Conservation (phyloP, 2,113 vertebrate genomes). For the Brienomyrus brachyistius region DNA sequence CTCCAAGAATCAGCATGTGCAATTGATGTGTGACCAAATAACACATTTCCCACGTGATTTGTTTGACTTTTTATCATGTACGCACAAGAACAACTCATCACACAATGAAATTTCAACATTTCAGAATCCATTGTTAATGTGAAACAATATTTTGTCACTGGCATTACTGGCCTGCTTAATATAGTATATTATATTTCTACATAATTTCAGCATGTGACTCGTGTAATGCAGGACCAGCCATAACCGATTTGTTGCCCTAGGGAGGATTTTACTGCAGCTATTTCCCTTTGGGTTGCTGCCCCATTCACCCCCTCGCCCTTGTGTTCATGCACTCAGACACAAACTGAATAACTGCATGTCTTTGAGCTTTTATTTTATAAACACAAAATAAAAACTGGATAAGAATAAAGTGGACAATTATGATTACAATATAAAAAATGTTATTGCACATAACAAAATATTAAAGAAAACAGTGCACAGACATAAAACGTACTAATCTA, state of each 20-base stretch:
- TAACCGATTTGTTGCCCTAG: not conserved
- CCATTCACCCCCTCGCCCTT: not conserved
- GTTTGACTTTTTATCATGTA: not conserved
- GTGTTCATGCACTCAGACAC: not conserved
- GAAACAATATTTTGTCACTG: not conserved
- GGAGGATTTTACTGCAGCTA: not conserved
- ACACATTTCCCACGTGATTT: not conserved
- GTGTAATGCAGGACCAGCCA: not conserved
- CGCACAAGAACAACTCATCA: not conserved
- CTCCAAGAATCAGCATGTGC: not conserved
- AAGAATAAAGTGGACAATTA: not conserved
- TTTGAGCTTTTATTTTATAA: not conserved
- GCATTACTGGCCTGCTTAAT: not conserved
- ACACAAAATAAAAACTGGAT: not conserved
- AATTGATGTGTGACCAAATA: not conserved
- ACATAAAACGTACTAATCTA: not conserved
- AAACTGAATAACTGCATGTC: not conserved
- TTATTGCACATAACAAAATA: not conserved
- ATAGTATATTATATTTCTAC: not conserved
- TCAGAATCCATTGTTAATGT: not conserved
- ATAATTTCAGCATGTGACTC: not conserved
- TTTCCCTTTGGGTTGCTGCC: not conserved
- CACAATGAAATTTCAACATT: not conserved
- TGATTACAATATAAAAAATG: not conserved
- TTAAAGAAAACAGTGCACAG: not conserved